Evolutionary conservation across 2,888 invertebrate genomes (phyloP), one percentile per base, ranked within the genome.

Genomic region (Apodemia mormo): DNA sequence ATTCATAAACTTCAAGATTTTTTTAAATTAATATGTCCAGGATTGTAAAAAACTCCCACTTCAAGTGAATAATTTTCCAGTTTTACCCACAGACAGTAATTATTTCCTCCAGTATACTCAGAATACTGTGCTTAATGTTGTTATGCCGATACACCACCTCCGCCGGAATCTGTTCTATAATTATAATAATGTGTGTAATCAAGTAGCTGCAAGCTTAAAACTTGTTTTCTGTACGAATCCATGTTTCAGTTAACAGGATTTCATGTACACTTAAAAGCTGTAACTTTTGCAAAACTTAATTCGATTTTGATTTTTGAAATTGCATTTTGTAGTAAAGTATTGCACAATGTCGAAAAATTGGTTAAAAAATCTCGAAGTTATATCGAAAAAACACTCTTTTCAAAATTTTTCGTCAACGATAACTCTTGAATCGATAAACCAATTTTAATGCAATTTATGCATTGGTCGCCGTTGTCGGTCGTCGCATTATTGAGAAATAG

Each of bases 91-190:
- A 70, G 29, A 43, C 67, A 71, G 22, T 22, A 22, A 22, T 73
- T 66, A 29, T 68, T 71, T 14, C 61, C 70, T n/a, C 33, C 64
- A 2, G 3, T 9, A 12, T 67, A 71, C 30, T 33, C 40, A 1
- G 33, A 10, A 58, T 71, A 54, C 33, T 64, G 12, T 71, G 73
- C 49, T 70, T 70, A 2, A 71, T 14, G 52, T 65, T 65, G 49
- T 73, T 67, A 73, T 10, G 56, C 56, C 2, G 73, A 73, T 2
- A 73, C 71, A 12, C 73, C 71, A 2, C 73, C 71, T 64, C 73
- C 73, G 4, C 30, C 45, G 10, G 22, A 30, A 5, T 73, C 68
- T 14, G 65, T 65, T 68, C 72, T 73, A 43, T 12, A 45, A n/a
- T 68, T 68, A n/a, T 68, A 68, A 14, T 68, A 66, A 66, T 71